phyloP scores from a whole-genome alignment of 2,888 invertebrate genomes.

The Clanis bilineata region DNA sequence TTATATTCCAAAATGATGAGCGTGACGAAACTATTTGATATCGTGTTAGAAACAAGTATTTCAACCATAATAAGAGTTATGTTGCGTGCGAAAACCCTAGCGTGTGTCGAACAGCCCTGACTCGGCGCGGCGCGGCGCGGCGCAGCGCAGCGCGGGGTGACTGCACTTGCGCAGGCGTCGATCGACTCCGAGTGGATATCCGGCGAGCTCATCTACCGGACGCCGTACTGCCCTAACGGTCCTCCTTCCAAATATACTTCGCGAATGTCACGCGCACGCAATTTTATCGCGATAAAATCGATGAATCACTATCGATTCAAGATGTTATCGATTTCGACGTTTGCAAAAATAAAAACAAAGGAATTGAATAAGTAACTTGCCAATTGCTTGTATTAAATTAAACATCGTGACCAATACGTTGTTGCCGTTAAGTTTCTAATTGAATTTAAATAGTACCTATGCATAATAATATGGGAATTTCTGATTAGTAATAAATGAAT shows the following conservation, averaged over 20 bases:
- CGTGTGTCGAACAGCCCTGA: slow-evolving; percentile 18
- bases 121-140: too few relatives aligned
- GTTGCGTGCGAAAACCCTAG: slow-evolving; percentile 8
- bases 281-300: not conserved
- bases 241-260: slow-evolving; percentile 48
- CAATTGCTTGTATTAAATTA: not conserved
- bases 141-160: too few relatives aligned
- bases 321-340: not conserved
- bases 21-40: not conserved
- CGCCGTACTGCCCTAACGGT: slow-evolving; percentile 56
- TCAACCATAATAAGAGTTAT: not conserved
- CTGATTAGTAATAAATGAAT: too few relatives aligned
- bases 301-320: not conserved
- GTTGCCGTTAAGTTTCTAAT: slow-evolving; percentile 27
- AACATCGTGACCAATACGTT: not conserved
- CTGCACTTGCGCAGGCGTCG: slow-evolving; percentile 35
- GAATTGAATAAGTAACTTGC: not conserved
- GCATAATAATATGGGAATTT: too few relatives aligned
- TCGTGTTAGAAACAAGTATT: not conserved
- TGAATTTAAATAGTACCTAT: slow-evolving; percentile 27
- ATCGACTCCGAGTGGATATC: slow-evolving; percentile 51
- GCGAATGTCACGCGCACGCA: slow-evolving; percentile 35
- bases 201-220: slow-evolving; percentile 71
- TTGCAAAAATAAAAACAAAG: slow-evolving; percentile 1
- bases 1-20: not conserved